These are phyloP conservation scores for Pangasius sanitwongsei DNA, from an alignment of 2,797 vertebrate genomes.

Conservation along the genomic window DNA sequence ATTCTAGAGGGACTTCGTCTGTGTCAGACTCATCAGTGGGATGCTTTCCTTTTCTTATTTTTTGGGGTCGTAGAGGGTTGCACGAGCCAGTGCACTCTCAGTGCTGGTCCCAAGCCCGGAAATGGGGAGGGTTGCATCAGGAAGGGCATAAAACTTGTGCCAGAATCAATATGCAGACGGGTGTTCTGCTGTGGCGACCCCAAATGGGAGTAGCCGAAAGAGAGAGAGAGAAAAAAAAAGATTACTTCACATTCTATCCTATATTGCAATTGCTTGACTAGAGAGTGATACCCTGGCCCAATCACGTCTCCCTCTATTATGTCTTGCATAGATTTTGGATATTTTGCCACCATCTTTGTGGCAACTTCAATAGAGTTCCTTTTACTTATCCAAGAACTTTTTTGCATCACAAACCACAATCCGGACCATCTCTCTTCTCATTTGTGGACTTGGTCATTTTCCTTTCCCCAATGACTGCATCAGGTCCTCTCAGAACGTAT, in stretches of 20 bases:
- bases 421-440: slow-evolving; percentile 39
- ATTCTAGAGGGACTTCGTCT: neutral
- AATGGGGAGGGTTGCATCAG: too few relatives aligned
- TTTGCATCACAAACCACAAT: slow-evolving; percentile 31
- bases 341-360: slow-evolving; percentile 21
- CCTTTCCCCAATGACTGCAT: slow-evolving; percentile 42
- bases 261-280: neutral
- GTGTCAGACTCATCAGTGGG: slow-evolving; percentile 8
- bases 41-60: slow-evolving; percentile 25
- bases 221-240: neutral
- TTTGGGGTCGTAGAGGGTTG: neutral
- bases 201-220: too few relatives aligned
- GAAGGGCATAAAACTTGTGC: too few relatives aligned
- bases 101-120: too few relatives aligned
- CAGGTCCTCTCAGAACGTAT: slow-evolving; percentile 39
- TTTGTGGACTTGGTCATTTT: slow-evolving; percentile 32
- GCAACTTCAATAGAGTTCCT: slow-evolving; percentile 1
- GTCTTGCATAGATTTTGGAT: slow-evolving; percentile 8
- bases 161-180: too few relatives aligned
- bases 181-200: too few relatives aligned
- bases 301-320: slow-evolving; percentile 20
- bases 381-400: neutral
- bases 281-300: slow-evolving; percentile 2
- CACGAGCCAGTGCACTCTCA: too few relatives aligned
- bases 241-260: neutral